These are phyloP conservation scores for Dusona sp. DNA, from an alignment of 2,888 invertebrate genomes.

Conservation along the genomic window DNA sequence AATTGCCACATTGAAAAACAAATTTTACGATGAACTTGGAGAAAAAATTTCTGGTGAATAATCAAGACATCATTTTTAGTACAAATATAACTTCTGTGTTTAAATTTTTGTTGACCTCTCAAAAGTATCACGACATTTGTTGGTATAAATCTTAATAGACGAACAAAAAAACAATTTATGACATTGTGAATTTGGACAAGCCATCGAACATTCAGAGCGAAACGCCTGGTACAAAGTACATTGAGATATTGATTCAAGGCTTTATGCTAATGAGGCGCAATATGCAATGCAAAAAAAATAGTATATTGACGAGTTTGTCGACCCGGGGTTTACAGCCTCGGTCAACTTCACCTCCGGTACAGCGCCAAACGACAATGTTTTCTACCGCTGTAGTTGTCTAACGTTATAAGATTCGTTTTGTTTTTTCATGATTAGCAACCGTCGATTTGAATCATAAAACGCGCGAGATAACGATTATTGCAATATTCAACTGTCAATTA, in stretches of 20 bases:
- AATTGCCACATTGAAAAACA: not conserved
- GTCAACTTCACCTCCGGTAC: slow-evolving; percentile 6
- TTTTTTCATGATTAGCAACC: not conserved
- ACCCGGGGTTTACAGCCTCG: slow-evolving; percentile 60
- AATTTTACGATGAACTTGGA: not conserved
- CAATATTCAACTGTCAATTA: slow-evolving; percentile 2
- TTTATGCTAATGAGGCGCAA: slow-evolving; percentile 67
- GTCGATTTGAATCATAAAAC: not conserved
- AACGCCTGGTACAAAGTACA: slow-evolving; percentile 25
- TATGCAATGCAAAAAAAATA: slow-evolving; percentile 46
- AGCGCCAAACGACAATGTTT: not conserved
- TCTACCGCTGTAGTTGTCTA: not conserved
- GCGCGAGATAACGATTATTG: slow-evolving; percentile 11
- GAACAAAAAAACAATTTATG: not conserved
- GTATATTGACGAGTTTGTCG: slow-evolving; percentile 64
- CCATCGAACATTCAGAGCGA: slow-evolving; percentile 47
- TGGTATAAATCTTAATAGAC: too few relatives aligned
- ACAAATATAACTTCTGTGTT: not conserved
- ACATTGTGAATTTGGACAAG: slow-evolving; percentile 14
- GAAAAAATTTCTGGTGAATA: not conserved
- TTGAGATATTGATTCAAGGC: slow-evolving; percentile 67
- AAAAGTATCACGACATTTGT: not conserved
- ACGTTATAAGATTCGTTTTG: not conserved
- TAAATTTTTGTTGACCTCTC: not conserved
- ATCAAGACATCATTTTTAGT: not conserved